Evolutionary conservation across 2,888 invertebrate species (phyloP), one percentile per base, ranked within the genome.

Genomic region (Dryococelus australis): DNA sequence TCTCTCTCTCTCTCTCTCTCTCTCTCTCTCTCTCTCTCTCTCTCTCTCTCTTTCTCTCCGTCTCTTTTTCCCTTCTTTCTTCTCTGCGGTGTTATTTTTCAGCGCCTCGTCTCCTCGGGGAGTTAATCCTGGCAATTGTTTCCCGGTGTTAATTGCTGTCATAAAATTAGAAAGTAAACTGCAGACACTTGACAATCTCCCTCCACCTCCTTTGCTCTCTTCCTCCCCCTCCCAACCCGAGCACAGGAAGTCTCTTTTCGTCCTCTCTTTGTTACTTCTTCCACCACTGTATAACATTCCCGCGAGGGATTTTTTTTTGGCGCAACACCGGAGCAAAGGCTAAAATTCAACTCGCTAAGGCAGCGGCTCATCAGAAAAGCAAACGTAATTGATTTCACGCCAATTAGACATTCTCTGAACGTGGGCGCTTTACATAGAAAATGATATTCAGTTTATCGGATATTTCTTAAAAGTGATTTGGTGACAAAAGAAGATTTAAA

Each of bases 101-200:
- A 83, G 35, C 83, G 83, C 83, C 83, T 27, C 83, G 35, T 83
- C 83, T 83, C 83, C 83, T 8, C 65, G 28, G 83, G 43, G 83
- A 83, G 83, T 83, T 83, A 83, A 83, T 83, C 83, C 83, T 83
- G 35, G 83, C 83, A 83, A 83, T 83, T 83, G 83, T 83, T 83
- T 83, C 83, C 83, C 83, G 83, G 83, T 83, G 83, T 83, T 83
- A 83, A 83, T 83, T 83, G 83, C 83, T 83, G 83, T 83, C 83
- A 83, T 83, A 83, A 83, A 83, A 83, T 83, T 83, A 83, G 83
- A 83, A 83, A 83, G 83, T 83, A 83, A 83, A 83, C 83, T 83
- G 83, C 83, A 83, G 83, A 83, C 83, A 83, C 83, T 83, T 83
- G 83, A 83, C 83, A 83, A 83, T 83, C 83, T 43, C 65, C 35